Conservation (phyloP, 2,888 invertebrate species). For the Tetheella fluctuosa region DNA sequence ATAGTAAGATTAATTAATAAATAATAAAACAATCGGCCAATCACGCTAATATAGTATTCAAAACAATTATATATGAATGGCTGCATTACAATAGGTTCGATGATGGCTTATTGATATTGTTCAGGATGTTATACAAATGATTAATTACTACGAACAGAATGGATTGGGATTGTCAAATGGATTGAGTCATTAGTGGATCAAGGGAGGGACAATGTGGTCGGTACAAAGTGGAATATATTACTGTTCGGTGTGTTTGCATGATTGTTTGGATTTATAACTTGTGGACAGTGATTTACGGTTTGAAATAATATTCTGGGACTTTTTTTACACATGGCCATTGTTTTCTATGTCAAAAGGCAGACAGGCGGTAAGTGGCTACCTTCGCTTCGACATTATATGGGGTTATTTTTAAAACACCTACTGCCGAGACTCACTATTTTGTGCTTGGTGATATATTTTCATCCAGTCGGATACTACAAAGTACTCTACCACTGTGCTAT, state of each 20-base stretch:
- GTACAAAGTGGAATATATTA: constrained; percentile 12
- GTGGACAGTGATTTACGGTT: constrained; percentile 4
- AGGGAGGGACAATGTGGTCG: constrained; percentile 9
- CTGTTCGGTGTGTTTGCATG: constrained; percentile 1
- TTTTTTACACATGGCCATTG: background rate
- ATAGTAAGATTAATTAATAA: background rate
- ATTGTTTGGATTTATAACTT: constrained; percentile 21
- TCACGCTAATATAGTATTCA: constrained; percentile 11
- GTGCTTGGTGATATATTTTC: too few relatives aligned
- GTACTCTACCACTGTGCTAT: too few relatives aligned
- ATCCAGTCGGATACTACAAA: too few relatives aligned
- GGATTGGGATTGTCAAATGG: constrained; percentile 17
- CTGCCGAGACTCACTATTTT: too few relatives aligned
- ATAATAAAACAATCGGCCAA: constrained; percentile 5
- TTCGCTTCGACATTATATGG: too few relatives aligned
- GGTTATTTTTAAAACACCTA: too few relatives aligned
- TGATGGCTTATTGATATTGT: constrained; percentile 47
- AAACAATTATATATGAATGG: constrained; percentile 12
- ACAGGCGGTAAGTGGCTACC: too few relatives aligned
- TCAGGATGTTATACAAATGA: constrained; percentile 37
- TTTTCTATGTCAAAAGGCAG: too few relatives aligned
- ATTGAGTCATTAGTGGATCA: constrained; percentile 15
- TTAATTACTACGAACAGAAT: constrained; percentile 36
- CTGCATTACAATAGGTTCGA: constrained; percentile 30
- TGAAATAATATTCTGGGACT: background rate